phyloP scores from a whole-genome alignment of 2,113 vertebrate species.

The Sinosuthora webbiana region DNA sequence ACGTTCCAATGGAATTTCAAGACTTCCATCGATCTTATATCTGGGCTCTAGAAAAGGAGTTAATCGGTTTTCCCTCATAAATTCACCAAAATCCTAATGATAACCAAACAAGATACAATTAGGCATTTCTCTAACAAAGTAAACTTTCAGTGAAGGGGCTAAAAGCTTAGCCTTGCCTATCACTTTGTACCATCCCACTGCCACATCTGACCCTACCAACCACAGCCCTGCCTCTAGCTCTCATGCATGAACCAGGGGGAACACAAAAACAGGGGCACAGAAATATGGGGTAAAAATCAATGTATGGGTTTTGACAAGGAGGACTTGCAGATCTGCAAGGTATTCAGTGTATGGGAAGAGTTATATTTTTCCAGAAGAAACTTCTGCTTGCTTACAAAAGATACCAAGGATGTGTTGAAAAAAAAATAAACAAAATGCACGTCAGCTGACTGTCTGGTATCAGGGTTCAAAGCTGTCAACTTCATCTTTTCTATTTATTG shows the following conservation, averaged over 20 bases:
- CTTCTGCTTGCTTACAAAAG: background rate
- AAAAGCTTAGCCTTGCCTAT: conserved; percentile 35
- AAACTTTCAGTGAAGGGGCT: conserved; percentile 11
- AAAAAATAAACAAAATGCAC: background rate
- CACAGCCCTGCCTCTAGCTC: background rate
- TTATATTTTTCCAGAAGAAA: background rate
- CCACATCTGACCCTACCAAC: background rate
- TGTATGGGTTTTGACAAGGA: background rate
- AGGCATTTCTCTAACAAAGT: conserved; percentile 65
- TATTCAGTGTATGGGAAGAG: background rate
- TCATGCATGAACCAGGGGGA: background rate
- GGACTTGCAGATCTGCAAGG: background rate
- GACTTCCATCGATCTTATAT: conserved; percentile 80
- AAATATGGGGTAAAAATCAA: background rate
- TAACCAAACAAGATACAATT: conserved; percentile 78
- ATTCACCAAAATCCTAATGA: conserved; percentile 97
- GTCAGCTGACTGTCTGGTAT: background rate
- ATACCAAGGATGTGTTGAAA: background rate
- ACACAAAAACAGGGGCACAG: background rate
- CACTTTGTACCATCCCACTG: background rate
- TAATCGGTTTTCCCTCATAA: conserved; percentile 98
- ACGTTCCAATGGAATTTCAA: conserved; percentile 86
- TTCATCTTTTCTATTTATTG: background rate
- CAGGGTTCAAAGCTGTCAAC: background rate
- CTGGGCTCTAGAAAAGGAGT: conserved; percentile 89